phyloP scores from a whole-genome alignment of 2,113 vertebrate genomes.

The Clarias batrachus region DNA sequence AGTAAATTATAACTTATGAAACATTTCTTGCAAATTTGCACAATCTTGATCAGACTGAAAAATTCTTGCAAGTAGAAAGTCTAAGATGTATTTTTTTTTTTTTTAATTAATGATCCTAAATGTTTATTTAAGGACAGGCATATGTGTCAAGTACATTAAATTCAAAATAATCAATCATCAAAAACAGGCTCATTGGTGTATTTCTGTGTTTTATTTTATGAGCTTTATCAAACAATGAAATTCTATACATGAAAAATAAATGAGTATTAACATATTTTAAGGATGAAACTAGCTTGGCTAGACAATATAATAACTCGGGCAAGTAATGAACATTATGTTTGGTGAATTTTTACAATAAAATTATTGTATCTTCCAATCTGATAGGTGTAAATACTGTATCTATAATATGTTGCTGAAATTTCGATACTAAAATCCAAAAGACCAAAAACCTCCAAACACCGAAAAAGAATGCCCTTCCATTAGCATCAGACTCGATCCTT shows the following conservation, averaged over 20 bases:
- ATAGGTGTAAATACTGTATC: background rate
- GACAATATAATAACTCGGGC: background rate
- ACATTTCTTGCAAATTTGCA: background rate
- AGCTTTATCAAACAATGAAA: background rate
- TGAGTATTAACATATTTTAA: background rate
- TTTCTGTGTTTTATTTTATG: background rate
- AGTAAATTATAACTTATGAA: background rate
- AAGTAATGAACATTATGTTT: background rate
- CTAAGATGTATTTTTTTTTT: too few species aligned
- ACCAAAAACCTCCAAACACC: background rate
- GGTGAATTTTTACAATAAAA: background rate
- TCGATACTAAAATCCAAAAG: background rate
- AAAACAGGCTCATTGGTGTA: too few species aligned
- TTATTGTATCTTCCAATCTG: background rate
- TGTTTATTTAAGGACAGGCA: too few species aligned
- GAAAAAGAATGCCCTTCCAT: constrained; percentile 38
- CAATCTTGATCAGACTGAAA: background rate
- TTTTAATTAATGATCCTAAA: too few species aligned
- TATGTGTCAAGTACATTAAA: too few species aligned
- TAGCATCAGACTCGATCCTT: constrained; percentile 59
- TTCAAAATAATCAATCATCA: too few species aligned
- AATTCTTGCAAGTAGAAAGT: background rate
- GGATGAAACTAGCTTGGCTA: background rate
- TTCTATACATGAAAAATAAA: background rate
- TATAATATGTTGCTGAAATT: background rate